Evolutionary conservation across 2,113 vertebrate genomes (phyloP).

Genomic region (Isurus oxyrinchus): DNA sequence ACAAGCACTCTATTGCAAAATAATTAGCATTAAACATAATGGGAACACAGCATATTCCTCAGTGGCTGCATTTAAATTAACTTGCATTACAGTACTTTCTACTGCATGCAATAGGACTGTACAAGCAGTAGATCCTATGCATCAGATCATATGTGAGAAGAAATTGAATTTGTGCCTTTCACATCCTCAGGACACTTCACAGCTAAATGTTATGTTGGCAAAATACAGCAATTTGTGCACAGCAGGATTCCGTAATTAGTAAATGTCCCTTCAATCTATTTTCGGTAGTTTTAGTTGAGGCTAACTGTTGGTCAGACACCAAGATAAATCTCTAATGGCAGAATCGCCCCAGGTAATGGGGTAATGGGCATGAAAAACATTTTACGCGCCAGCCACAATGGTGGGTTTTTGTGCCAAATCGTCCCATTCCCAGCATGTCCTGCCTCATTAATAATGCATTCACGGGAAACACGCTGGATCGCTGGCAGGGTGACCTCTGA

Average conservation of each 20-base stretch:
- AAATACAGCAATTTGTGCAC: background rate
- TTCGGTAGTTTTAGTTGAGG: background rate
- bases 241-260: background rate
- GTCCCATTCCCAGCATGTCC: no score
- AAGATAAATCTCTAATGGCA: background rate
- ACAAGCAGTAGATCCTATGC: background rate
- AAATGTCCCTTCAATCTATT: background rate
- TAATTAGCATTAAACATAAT: slow-evolving; percentile 9
- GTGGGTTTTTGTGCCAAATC: no score
- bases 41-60: background rate
- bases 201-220: background rate
- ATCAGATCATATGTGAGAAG: background rate
- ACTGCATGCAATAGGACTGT: background rate
- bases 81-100: background rate
- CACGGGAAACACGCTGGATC: no score
- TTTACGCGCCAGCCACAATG: no score
- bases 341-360: no score
- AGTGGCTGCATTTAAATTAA: background rate
- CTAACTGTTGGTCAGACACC: background rate
- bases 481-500: no score
- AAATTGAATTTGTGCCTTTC: background rate
- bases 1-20: background rate
- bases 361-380: no score
- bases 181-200: background rate
- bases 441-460: no score